These are phyloP conservation scores for Oryctolagus cuniculus DNA, from an alignment of 2,113 vertebrate species.

Conservation along the genomic window DNA sequence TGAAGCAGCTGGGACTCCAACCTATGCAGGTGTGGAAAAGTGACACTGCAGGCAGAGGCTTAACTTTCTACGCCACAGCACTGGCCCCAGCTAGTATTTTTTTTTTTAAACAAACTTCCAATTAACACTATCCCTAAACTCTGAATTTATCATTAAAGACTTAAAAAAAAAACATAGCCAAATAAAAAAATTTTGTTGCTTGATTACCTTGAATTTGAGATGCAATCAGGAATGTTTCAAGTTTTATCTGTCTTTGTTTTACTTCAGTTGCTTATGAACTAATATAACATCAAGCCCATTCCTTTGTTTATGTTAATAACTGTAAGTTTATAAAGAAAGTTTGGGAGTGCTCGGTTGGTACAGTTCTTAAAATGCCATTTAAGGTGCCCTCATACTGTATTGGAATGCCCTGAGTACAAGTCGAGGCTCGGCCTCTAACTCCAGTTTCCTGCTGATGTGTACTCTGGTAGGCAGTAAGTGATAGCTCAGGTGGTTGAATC, in stretches of 20 bases:
- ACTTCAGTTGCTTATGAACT: constrained; percentile 46
- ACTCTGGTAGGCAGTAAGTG: too few species aligned
- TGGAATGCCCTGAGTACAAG: too few species aligned
- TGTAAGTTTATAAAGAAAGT: constrained; percentile 27
- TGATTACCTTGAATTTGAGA: not conserved
- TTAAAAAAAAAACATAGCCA: not conserved
- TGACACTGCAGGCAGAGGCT: too few species aligned
- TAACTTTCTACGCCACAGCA: too few species aligned
- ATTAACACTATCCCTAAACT: not conserved
- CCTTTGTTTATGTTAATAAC: constrained; percentile 48
- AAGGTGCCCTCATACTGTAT: too few species aligned
- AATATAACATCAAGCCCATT: not conserved
- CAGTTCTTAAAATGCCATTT: too few species aligned
- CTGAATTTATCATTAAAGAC: not conserved
- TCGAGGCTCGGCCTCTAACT: too few species aligned
- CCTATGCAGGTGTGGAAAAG: too few species aligned
- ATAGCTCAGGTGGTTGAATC: too few species aligned
- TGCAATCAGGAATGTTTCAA: not conserved
- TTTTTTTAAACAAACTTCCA: not conserved
- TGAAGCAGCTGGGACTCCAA: too few species aligned
- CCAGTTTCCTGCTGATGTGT: too few species aligned
- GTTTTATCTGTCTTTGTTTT: constrained; percentile 32
- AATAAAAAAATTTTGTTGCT: constrained; percentile 39
- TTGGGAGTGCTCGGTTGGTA: not conserved
- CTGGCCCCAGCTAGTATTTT: not conserved